Base-by-base conservation (phyloP, 2,888 invertebrate genomes). In the Entomobrya proxima region DNA sequence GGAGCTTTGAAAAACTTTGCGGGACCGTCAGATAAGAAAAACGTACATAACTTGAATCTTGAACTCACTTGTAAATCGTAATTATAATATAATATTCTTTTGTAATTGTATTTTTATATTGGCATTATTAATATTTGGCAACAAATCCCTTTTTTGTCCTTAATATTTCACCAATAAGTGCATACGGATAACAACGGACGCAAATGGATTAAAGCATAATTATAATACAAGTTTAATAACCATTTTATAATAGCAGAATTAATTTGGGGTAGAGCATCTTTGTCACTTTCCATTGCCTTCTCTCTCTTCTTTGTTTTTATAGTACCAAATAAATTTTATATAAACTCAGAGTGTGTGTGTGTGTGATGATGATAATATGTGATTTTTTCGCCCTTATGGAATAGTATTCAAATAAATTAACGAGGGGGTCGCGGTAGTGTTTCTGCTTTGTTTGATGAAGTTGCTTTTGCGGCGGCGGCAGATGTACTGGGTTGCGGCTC, bases 401-500 rank as follows among this genome's bases (percentile, higher is more conserved):
- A n/a, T 35, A n/a, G 40, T 69, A 13, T 37, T 6, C 7, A 4
- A 18, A 52, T 11, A 37, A 69, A 69, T 75, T 86, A 86, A 37
- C 84, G 80, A 24, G 81, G 81, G 50, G 78, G 88, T 50, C 85
- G 75, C 50, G 88, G 88, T 79, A 88, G 75, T 61, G 87, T 87
- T 55, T 88, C 88, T 13, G 88, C 74, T 80, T 88, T 88, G 13
- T 81, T 81, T 27, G 85, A 84, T 55, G 83, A 67, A 35, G 86
- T 74, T 11, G 86, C 55, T 78, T 55, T 82, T 24, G 87, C 79
- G 32, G 86, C 81, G n/a, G 78, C 87, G 18, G 80, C 55, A 24
- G 88, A 88, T 52, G 88, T 86, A 55, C 87, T 85, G 13, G 88
- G 87, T 83, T 87, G 87, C 37, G 88, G 88, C 76, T 86, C 81